Evolutionary conservation across 2,797 vertebrate species (phyloP).

Genomic region (Clarias pachynema): DNA sequence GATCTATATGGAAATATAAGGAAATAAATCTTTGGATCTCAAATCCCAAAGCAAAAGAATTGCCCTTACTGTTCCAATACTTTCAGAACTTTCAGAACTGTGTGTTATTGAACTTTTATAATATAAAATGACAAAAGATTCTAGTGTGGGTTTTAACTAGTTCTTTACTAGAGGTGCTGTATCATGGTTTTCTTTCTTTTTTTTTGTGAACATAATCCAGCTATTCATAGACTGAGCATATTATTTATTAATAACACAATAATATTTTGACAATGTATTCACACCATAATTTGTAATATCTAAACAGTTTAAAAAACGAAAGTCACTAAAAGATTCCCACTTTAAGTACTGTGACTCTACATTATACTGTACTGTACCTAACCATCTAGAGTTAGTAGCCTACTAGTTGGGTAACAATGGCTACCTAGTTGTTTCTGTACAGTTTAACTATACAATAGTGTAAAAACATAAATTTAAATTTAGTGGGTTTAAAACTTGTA

Average conservation of each 20-base stretch:
- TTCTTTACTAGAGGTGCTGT: too few relatives aligned
- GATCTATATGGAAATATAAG: too few relatives aligned
- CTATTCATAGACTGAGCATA: too few relatives aligned
- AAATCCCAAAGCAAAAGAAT: too few relatives aligned
- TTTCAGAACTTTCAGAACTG: too few relatives aligned
- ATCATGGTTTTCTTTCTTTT: too few relatives aligned
- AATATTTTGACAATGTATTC: not conserved
- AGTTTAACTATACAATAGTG: not conserved
- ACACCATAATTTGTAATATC: not conserved
- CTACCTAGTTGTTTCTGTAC: not conserved
- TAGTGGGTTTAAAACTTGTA: not conserved
- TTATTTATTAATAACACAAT: too few relatives aligned
- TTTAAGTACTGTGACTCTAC: not conserved
- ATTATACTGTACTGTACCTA: too few relatives aligned
- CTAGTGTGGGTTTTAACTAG: not conserved
- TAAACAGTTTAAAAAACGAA: not conserved
- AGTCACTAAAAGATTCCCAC: not conserved
- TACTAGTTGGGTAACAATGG: not conserved
- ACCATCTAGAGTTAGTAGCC: not conserved
- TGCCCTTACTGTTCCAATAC: too few relatives aligned
- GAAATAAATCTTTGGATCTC: too few relatives aligned
- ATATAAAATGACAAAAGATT: not conserved
- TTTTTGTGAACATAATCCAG: too few relatives aligned
- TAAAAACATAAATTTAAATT: not conserved
- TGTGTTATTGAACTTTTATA: not conserved